phyloP scores from a whole-genome alignment of 1,140 invertebrate genomes.

The Thereuonema tuberculata region DNA sequence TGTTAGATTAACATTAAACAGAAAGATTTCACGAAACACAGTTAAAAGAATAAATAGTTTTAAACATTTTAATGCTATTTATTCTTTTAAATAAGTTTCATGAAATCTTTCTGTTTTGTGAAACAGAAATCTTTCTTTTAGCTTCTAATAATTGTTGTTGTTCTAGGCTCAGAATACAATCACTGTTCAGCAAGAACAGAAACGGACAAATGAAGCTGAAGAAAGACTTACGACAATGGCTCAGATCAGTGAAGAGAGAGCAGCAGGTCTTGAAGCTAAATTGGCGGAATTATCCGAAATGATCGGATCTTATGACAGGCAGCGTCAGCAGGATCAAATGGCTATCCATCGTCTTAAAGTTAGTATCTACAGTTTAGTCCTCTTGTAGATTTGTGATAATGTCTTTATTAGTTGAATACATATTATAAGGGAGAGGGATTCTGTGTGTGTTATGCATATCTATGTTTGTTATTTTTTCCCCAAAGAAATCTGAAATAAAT shows the following conservation, averaged over 20 bases:
- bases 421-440: conserved; percentile 8
- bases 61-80: too few relatives aligned
- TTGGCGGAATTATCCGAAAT: conserved; percentile 63
- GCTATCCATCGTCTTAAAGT: conserved; percentile 55
- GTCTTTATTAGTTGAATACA: background rate
- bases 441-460: too few relatives aligned
- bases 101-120: too few relatives aligned
- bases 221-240: conserved; percentile 23
- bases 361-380: background rate
- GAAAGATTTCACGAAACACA: too few relatives aligned
- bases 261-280: conserved; percentile 56
- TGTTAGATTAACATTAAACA: too few relatives aligned
- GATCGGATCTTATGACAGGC: conserved; percentile 60
- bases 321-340: conserved; percentile 54
- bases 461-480: too few relatives aligned
- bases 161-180: too few relatives aligned
- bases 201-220: conserved; percentile 27
- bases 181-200: conserved; percentile 29
- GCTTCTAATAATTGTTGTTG: too few relatives aligned
- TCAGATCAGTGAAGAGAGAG: conserved; percentile 51
- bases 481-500: too few relatives aligned
- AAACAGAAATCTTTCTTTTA: too few relatives aligned
- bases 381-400: background rate
- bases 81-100: too few relatives aligned
- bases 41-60: too few relatives aligned